Evolutionary conservation across 53 echinoderm and acorn worm genomes (phyloP).

Genomic region (Apostichopus leukothele): DNA sequence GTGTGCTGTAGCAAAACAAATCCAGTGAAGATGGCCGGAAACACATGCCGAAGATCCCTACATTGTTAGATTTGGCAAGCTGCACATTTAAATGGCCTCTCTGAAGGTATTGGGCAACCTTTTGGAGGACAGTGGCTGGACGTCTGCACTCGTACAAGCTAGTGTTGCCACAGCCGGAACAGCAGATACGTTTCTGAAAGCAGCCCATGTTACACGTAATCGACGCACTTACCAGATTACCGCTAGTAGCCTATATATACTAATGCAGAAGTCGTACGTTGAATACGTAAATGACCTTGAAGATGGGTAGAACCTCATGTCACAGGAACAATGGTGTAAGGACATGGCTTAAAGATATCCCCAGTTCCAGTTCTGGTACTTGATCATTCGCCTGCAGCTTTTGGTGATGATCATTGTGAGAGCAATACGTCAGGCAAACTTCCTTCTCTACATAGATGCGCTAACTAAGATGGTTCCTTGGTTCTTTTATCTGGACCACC

Average conservation of each 20-base stretch:
- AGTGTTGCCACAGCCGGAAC: conserved; percentile 43
- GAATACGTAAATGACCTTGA: conserved; percentile 15
- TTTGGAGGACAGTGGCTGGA: conserved; percentile 36
- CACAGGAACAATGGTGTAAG: conserved; percentile 36
- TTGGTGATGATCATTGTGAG: conserved; percentile 47
- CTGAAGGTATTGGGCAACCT: conserved; percentile 37
- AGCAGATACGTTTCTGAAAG: conserved; percentile 53
- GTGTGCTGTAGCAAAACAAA: conserved; percentile 36
- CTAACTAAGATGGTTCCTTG: conserved; percentile 41
- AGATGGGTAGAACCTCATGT: neutral
- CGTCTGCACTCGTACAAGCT: conserved; percentile 22
- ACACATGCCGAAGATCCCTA: conserved; percentile 24
- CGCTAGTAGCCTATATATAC: conserved; percentile 40
- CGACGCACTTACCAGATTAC: conserved; percentile 44
- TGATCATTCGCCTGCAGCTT: conserved; percentile 22
- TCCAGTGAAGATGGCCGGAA: conserved; percentile 24
- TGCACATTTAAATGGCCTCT: conserved; percentile 52
- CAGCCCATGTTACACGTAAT: conserved; percentile 34
- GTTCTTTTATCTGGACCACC: conserved; percentile 50
- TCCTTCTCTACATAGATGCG: conserved; percentile 16
- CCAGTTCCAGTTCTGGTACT: conserved; percentile 44
- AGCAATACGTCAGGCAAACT: conserved; percentile 42
- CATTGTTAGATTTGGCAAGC: conserved; percentile 46
- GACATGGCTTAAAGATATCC: conserved; percentile 12
- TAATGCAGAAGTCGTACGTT: conserved; percentile 33